Base-by-base conservation (phyloP, 1,140 invertebrate species). In the Lasioglossum baleicum region DNA sequence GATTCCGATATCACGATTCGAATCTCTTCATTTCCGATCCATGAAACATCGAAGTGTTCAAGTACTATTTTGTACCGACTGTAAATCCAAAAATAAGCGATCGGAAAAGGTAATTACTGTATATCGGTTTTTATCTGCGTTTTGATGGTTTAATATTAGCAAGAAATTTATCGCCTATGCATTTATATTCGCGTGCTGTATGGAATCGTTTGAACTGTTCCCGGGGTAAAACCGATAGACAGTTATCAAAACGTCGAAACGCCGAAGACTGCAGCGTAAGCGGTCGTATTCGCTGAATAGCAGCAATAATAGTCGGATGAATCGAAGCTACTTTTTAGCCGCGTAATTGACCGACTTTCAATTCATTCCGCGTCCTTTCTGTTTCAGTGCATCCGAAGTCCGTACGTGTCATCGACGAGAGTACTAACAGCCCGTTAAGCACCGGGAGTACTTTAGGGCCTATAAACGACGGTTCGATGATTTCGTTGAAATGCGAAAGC, bases 401-500 rank as follows among this genome's bases (percentile, higher is more conserved):
- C 61, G 94, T 97, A 77, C 94, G 94, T 84, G 94, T 96, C 73
- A 93, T 93, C 68, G 94, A 95, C 77, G 94, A 93, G 31, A 93
- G 94, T 65, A 94, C 88, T 48, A 90, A 91, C 94, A 35, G 93
- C 91, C 69, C 91, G 91, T 71, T 91, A 95, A 78, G 91, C 91
- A 53, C 95, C 95, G 94, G 94, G 0, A 92, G 94, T 11, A 91
- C 94, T 66, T 93, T 97, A 60, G 96, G 96, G 2, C 96, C 96
- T 2, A 94, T 96, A 83, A 94, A 95, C 85, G 96, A 97, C 92
- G 95, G 95, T 42, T 94, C 94, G 15, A 92, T 94, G 77, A 92
- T 97, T 66, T 94, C 94, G 60, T 91, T 97, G 61, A 94, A 94
- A 64, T 97, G 97, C 87, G 94, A 96, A 73, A 96, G 96, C 31